Base-by-base conservation (phyloP, 2,797 vertebrate genomes). In the Danio choprae region DNA sequence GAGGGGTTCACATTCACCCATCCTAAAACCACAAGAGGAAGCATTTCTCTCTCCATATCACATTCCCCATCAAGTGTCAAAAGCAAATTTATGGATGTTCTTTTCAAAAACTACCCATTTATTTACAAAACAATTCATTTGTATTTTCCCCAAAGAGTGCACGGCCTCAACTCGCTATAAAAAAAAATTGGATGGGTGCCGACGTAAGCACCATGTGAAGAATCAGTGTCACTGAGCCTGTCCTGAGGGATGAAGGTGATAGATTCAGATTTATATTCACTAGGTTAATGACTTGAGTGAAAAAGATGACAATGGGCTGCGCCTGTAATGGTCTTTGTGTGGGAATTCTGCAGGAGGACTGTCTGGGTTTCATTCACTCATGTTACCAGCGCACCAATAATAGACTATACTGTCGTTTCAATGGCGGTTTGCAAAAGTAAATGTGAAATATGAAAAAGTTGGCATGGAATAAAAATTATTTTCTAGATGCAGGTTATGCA, bases 141-240 rank as follows among this genome's bases (percentile, higher is more conserved):
- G n/a, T 6, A 22, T 70, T 70, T 69, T 70, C 51, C 20, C 48
- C 63, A 55, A 79, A 16, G 10, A 63, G 53, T 38, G 8, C 7
- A 51, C 48, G 20, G 77, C 20, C 48, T 72, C 7, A 41, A 64
- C 58, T 38, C 1, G 10, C 6, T 20, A 72, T 72, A 78, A 78
- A 73, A 64, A 29, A 72, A 55, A 38, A 79, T 72, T 72, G 59
- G 46, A 79, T 15, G 40, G 59, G 40, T 72, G 59, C 46, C 15
- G 16, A 71, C 68, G 63, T 64, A 72, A 55, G 68, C 77, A 55
- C 59, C 68, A 55, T 43, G 15, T 18, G 7, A 79, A 72, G 58
- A 71, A 79, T 53, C 48, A 22, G 22, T 70, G 76, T 62, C 55
- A 72, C 5, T 29, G 58, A 46, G 58, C 22, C 11, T 36, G 68